Evolutionary conservation across 2,888 invertebrate genomes (phyloP).

Genomic region (Leptopilina drosophilae): DNA sequence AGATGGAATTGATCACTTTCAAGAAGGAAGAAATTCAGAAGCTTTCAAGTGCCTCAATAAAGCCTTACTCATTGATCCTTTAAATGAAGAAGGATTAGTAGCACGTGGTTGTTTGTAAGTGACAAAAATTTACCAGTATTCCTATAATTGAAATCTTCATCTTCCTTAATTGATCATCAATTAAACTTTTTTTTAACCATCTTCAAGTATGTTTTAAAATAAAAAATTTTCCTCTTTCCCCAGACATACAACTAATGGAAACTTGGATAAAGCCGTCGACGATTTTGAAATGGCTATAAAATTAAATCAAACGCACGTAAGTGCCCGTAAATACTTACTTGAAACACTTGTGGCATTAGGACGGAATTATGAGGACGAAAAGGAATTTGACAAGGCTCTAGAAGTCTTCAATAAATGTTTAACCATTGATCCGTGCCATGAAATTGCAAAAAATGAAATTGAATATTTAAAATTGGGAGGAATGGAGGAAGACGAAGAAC

Average conservation of each 20-base stretch:
- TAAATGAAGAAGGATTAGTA: constrained; percentile 94
- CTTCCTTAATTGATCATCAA: neutral
- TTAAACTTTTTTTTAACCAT: neutral
- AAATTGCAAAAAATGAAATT: constrained; percentile 90
- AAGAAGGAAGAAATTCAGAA: constrained; percentile 93
- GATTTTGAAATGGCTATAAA: constrained; percentile 95
- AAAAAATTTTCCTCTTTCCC: neutral
- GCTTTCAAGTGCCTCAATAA: constrained; percentile 96
- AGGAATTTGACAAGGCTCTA: constrained; percentile 89
- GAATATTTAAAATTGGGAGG: constrained; percentile 87
- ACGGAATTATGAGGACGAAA: constrained; percentile 91
- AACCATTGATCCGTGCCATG: constrained; percentile 90
- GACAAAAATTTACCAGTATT: neutral
- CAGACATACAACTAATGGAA: constrained; percentile 93
- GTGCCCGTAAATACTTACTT: constrained; percentile 95
- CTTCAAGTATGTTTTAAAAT: neutral
- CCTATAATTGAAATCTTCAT: neutral
- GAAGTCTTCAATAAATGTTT: constrained; percentile 91
- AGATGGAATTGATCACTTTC: constrained; percentile 96
- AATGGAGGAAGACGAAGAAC: constrained; percentile 64
- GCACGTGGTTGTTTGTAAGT: constrained; percentile 91
- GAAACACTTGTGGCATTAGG: constrained; percentile 94
- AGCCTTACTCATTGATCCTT: constrained; percentile 93
- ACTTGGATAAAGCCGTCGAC: constrained; percentile 94
- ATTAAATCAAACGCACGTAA: constrained; percentile 92